These are phyloP conservation scores for honey bee (Apis mellifera) DNA, from an alignment of 1,140 invertebrate genomes.

Conservation along the genomic window DNA sequence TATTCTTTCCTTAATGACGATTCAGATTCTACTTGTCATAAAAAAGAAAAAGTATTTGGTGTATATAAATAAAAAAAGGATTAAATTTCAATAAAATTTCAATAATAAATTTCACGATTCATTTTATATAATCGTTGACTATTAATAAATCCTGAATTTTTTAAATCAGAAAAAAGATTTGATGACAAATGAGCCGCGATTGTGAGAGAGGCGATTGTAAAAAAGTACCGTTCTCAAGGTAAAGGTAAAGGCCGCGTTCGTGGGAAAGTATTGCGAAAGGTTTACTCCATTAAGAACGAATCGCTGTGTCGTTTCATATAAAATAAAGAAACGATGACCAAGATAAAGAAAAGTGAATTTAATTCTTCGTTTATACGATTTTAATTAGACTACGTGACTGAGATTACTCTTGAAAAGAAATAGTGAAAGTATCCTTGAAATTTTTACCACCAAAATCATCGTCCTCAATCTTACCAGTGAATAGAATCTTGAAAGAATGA, in stretches of 20 bases:
- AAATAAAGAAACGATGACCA: not conserved
- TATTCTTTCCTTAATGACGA: not conserved
- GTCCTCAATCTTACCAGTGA: not conserved
- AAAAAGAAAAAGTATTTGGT: not conserved
- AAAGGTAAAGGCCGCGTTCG: conserved; percentile 58
- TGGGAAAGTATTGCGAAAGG: conserved; percentile 44
- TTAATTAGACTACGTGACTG: conserved; percentile 22
- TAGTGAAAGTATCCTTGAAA: conserved; percentile 53
- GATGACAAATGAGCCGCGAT: not conserved
- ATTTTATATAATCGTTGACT: not conserved
- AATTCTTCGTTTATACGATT: not conserved
- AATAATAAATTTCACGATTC: not conserved
- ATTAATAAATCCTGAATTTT: not conserved
- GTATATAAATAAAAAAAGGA: not conserved
- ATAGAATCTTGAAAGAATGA: not conserved
- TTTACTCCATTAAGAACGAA: not conserved
- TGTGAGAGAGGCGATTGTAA: not conserved
- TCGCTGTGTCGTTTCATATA: conserved; percentile 20
- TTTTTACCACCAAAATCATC: conserved; percentile 11
- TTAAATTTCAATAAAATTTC: not conserved
- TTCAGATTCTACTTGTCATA: not conserved
- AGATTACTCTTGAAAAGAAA: not conserved
- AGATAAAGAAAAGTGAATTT: conserved; percentile 46
- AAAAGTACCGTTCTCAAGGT: conserved; percentile 22
- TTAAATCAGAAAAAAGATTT: not conserved